Evolutionary conservation across 2,888 invertebrate species (phyloP).

Genomic region (Patella depressa): DNA sequence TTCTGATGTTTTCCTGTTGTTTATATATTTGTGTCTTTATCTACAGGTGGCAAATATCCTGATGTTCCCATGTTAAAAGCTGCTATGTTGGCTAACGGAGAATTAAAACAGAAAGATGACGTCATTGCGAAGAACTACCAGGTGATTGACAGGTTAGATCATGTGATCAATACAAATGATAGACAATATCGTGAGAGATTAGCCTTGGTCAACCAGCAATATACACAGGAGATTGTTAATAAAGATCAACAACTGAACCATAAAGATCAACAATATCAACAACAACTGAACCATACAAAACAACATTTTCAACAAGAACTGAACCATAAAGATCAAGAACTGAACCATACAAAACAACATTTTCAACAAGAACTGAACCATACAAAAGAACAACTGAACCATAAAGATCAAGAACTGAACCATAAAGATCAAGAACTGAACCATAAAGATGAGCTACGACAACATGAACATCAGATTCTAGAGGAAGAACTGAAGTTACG

Average conservation of each 20-base stretch:
- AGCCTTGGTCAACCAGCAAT: not conserved
- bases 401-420: not conserved
- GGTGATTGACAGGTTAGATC: not conserved
- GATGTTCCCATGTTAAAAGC: conserved; percentile 7
- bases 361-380: not conserved
- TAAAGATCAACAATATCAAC: no score
- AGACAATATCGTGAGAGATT: not conserved
- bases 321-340: conserved; percentile 1
- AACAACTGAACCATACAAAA: not conserved
- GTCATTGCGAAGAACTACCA: not conserved
- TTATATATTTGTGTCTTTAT: no score
- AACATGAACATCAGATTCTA: no score
- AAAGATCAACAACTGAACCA: not conserved
- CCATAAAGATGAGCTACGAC: no score
- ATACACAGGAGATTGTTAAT: not conserved
- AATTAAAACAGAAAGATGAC: not conserved
- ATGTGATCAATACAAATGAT: not conserved
- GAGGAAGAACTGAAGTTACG: no score
- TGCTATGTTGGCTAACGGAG: not conserved
- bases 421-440: not conserved
- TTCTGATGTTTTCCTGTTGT: not conserved
- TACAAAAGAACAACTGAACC: not conserved
- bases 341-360: not conserved
- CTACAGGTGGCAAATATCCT: conserved; percentile 3
- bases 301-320: not conserved